Evolutionary conservation across 2,888 invertebrate genomes (phyloP).

Genomic region (Trachelus tabidus): DNA sequence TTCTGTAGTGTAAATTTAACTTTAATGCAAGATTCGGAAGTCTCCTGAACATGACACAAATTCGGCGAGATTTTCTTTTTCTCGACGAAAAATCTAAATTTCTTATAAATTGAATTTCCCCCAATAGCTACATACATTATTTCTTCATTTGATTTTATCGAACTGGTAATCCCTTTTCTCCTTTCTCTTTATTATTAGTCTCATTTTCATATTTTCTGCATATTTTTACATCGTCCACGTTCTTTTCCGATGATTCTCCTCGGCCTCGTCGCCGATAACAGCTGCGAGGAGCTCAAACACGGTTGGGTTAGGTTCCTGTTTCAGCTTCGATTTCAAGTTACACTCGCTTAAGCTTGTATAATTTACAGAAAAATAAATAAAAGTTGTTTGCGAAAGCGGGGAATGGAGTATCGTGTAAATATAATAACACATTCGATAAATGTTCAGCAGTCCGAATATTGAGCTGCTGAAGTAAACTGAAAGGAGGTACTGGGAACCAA

Average conservation of each 20-base stretch:
- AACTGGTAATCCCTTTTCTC: conserved; percentile 21
- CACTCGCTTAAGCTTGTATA: neutral
- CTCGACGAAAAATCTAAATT: neutral
- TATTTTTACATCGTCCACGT: neutral
- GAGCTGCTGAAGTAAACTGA: neutral
- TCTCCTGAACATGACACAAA: neutral
- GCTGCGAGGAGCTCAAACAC: neutral
- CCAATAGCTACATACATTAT: conserved; percentile 20
- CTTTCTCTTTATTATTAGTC: conserved; percentile 2
- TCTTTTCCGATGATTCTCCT: neutral
- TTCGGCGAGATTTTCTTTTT: neutral
- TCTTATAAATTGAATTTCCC: neutral
- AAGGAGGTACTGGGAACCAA: neutral
- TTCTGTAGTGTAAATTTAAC: neutral
- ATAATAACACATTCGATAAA: neutral
- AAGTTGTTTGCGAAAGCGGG: neutral
- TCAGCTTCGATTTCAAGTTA: neutral
- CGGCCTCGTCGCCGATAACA: neutral
- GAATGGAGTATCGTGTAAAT: neutral
- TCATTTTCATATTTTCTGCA: neutral
- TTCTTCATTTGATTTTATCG: conserved; percentile 47
- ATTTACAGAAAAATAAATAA: conserved; percentile 1
- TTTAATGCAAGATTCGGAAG: neutral
- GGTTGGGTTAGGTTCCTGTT: neutral
- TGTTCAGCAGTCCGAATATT: neutral